Evolutionary conservation across 2,113 vertebrate genomes (phyloP).

Genomic region (Podarcis muralis): DNA sequence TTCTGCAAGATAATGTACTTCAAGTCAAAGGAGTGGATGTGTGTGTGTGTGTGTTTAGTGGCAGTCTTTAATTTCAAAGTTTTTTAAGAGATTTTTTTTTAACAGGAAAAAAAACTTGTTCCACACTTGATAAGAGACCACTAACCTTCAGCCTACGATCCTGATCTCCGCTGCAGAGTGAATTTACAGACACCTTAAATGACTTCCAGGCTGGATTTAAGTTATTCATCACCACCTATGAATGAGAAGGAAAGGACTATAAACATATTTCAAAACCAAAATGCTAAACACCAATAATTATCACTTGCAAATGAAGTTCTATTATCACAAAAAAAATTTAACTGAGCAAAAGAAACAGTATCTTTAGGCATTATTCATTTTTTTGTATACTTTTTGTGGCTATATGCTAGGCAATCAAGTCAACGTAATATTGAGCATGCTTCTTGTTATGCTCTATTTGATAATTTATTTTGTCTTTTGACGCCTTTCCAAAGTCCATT

Average conservation of each 20-base stretch:
- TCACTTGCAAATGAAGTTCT: not conserved
- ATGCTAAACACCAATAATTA: constrained; percentile 16
- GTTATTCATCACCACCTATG: constrained; percentile 97
- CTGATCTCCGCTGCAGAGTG: constrained; percentile 94
- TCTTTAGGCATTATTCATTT: not conserved
- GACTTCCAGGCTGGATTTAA: constrained; percentile 96
- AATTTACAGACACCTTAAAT: constrained; percentile 97
- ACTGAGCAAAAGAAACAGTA: not conserved
- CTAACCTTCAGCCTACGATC: constrained; percentile 93
- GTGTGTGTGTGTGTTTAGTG: not conserved
- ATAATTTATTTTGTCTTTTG: not conserved
- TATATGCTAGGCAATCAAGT: not conserved
- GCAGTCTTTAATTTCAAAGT: not conserved
- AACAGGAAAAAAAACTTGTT: not conserved
- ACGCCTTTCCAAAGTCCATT: not conserved
- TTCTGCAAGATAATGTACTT: constrained; percentile 27
- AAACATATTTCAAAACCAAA: constrained; percentile 45
- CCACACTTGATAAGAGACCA: constrained; percentile 31
- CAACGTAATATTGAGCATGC: not conserved
- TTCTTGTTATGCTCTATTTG: not conserved
- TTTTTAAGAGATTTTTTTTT: not conserved
- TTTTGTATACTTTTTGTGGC: not conserved
- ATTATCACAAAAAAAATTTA: not conserved
- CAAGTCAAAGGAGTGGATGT: not conserved
- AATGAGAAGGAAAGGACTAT: constrained; percentile 47